Evolutionary conservation across 2,888 invertebrate genomes (phyloP).

Genomic region (Neria commutata): DNA sequence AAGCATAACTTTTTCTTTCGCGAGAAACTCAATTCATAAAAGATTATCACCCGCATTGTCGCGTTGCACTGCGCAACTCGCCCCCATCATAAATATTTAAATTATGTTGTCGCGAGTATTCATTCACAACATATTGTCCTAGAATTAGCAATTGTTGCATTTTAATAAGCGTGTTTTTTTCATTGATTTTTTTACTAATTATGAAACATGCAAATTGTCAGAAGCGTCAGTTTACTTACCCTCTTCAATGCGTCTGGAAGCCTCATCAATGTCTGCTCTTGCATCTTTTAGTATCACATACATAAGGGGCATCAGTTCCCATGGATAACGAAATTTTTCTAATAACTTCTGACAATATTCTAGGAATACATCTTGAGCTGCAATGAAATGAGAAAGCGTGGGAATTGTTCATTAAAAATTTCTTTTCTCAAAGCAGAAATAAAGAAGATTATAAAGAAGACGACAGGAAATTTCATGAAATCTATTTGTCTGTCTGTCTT

Average conservation of each 20-base stretch:
- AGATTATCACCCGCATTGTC: constrained; percentile 81
- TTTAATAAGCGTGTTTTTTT: too few species aligned
- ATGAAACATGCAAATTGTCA: too few species aligned
- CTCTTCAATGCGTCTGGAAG: constrained; percentile 76
- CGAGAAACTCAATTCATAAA: constrained; percentile 35
- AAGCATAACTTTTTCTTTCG: constrained; percentile 23
- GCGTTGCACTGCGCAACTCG: constrained; percentile 75
- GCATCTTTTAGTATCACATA: constrained; percentile 81
- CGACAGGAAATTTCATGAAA: too few species aligned
- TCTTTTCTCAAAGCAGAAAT: too few species aligned
- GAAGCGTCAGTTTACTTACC: constrained; percentile 63
- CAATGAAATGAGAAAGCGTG: constrained; percentile 32
- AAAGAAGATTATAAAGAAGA: too few species aligned
- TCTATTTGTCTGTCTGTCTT: too few species aligned
- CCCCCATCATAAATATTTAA: constrained; percentile 78
- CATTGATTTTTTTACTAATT: too few species aligned
- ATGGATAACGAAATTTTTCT: constrained; percentile 78
- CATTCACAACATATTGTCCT: constrained; percentile 77
- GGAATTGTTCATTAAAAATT: background rate
- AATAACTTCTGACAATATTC: constrained; percentile 77
- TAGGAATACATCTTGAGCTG: constrained; percentile 67
- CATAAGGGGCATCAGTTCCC: constrained; percentile 81
- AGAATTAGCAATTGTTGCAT: too few species aligned
- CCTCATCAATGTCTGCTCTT: constrained; percentile 75
- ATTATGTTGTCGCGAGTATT: constrained; percentile 77